Base-by-base conservation (phyloP, 2,113 vertebrate genomes). In the Cephalopholis sonnerati region DNA sequence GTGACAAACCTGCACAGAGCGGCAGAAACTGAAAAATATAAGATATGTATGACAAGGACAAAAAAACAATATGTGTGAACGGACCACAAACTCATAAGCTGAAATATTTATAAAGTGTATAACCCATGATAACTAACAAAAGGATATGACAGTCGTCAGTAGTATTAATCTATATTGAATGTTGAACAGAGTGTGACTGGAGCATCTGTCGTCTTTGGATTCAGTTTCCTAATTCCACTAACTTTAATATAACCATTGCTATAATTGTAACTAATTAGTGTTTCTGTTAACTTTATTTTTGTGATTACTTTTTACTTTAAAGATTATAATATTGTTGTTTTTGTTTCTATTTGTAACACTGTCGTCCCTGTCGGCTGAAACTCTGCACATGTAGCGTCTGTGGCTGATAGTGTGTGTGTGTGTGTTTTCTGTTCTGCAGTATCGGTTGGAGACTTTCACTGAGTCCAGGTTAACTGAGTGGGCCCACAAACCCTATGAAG, bases 391-490 rank as follows among this genome's bases (percentile, higher is more conserved):
- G 18, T 32, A 15, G 46, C 11, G 6, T 51, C 13, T 25, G 0
- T 24, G 11, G 4, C 25, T 65, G 5, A 32, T 2, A 44, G n/a
- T n/a, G n/a, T n/a, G n/a, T n/a, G n/a, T n/a, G n/a, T 3, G 25
- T 50, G 7, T 59, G 7, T 77, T 44, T 72, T 54, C 32, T 79
- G 48, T 62, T 82, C 73, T 63, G 2, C 54, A 94, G 95, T 95
- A 89, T 61, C 86, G 87, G 1, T 65, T 95, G 89, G 95, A 95
- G 88, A 96, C 95, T 0, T 96, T 93, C 70, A 90, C 81, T 0
- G 93, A 95, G 90, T 88, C 92, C 51, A 74, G 94, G 29, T 44
- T 81, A 13, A 93, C 94, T 20, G 93, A 93, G 17, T 92, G 87
- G 93, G 27, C 77, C 32, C 54, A 73, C 3, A 82, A 92, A 69